Percentiles rank a stretch among this genome's conserved stretches.
Conservation (phyloP, 2,888 invertebrate genomes). For the Drosophila macrothrix region DNA sequence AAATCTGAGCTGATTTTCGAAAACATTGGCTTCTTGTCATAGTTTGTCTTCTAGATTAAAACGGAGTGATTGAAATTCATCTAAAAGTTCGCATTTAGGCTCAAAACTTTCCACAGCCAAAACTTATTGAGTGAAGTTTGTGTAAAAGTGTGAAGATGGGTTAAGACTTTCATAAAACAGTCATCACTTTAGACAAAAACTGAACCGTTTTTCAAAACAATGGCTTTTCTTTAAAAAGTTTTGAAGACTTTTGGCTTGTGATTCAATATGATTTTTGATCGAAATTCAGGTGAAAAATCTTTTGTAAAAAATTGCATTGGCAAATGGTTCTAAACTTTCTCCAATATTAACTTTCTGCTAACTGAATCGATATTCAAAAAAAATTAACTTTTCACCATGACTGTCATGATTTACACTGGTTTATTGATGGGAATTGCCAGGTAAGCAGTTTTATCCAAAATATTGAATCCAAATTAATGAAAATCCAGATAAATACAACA, state of each 20-base stretch:
- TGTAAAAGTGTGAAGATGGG: background rate
- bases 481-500: no score
- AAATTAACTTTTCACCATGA: background rate
- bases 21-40: background rate
- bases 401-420: background rate
- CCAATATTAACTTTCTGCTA: background rate
- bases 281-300: background rate
- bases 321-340: background rate
- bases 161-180: background rate
- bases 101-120: background rate
- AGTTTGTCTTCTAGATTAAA: background rate
- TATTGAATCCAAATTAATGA: background rate
- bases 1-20: background rate
- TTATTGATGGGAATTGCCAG: accelerated
- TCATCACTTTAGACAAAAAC: background rate
- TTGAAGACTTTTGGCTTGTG: background rate
- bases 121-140: background rate
- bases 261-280: background rate
- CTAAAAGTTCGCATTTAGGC: background rate
- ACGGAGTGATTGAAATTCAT: background rate
- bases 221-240: background rate
- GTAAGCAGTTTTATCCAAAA: background rate
- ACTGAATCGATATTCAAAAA: background rate
- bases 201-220: background rate
- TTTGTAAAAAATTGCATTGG: background rate